These are phyloP conservation scores for Melanocharis versteri DNA, from an alignment of 2,113 vertebrate genomes.

Conservation along the genomic window DNA sequence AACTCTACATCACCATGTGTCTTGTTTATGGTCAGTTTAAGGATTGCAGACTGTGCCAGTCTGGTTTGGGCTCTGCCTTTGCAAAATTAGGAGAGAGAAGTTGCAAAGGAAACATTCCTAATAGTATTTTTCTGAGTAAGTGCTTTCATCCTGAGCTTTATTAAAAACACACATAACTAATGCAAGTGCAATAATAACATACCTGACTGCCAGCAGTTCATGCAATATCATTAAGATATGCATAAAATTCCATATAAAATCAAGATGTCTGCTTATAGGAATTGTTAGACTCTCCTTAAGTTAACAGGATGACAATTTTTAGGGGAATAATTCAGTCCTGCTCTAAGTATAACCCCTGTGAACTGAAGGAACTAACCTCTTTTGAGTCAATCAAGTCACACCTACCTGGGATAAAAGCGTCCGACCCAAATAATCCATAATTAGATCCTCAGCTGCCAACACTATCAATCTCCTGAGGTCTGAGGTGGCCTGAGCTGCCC, in stretches of 20 bases:
- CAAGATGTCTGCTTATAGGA: neutral
- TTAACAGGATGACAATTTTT: neutral
- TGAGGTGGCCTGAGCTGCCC: conserved; percentile 36
- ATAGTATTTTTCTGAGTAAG: neutral
- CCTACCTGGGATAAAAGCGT: conserved; percentile 20
- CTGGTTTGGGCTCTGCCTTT: neutral
- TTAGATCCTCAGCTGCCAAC: conserved; percentile 44
- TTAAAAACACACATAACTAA: neutral
- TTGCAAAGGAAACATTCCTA: neutral
- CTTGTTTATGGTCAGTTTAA: neutral
- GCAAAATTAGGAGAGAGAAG: neutral
- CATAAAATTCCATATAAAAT: neutral
- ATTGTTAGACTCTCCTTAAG: neutral
- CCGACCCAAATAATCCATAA: conserved; percentile 50
- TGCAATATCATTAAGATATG: neutral
- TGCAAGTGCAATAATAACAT: neutral
- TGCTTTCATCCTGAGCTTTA: neutral
- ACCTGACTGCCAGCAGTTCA: neutral
- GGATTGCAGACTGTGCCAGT: neutral
- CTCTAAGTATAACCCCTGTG: neutral
- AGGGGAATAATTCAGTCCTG: neutral
- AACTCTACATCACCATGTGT: neutral
- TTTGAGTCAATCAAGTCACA: conserved; percentile 8
- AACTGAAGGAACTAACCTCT: conserved; percentile 32
- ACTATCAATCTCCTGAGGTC: conserved; percentile 6